Conservation (phyloP, 92 coral and sea anemone genomes). For the Porites evermanni region DNA sequence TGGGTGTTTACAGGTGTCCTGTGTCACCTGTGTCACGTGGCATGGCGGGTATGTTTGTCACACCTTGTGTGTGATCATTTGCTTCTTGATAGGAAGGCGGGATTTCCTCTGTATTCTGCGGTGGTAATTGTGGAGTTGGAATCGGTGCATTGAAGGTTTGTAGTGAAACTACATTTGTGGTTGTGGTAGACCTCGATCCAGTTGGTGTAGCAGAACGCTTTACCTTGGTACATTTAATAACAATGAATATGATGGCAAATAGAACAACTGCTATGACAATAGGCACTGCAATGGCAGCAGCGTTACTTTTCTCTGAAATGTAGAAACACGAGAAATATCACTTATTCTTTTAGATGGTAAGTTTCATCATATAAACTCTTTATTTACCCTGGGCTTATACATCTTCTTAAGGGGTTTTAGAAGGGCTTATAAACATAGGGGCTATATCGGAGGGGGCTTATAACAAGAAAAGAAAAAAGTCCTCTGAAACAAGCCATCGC, state of each 20-base stretch:
- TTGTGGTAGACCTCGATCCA: neutral
- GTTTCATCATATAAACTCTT: no score
- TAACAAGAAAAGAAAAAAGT: no score
- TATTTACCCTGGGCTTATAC: no score
- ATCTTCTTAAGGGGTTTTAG: no score
- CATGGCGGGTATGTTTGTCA: neutral
- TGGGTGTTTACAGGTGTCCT: neutral
- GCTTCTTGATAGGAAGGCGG: neutral
- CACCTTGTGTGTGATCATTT: conserved; percentile 7
- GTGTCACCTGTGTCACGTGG: neutral
- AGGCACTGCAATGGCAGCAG: conserved; percentile 27
- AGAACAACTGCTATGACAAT: conserved; percentile 29
- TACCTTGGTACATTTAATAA: conserved; percentile 23
- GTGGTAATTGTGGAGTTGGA: neutral
- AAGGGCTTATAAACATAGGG: neutral
- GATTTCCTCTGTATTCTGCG: conserved; percentile 2
- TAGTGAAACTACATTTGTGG: conserved; percentile 5
- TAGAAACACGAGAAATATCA: neutral
- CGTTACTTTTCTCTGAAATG: neutral
- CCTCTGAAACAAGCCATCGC: no score
- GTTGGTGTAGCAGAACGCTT: conserved; percentile 14
- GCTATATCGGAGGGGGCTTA: no score
- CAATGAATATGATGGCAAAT: conserved; percentile 24
- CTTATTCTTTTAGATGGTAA: no score
- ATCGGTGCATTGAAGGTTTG: neutral